These are phyloP conservation scores for Orchestia grillus DNA, from an alignment of 1,140 invertebrate genomes.

Conservation along the genomic window DNA sequence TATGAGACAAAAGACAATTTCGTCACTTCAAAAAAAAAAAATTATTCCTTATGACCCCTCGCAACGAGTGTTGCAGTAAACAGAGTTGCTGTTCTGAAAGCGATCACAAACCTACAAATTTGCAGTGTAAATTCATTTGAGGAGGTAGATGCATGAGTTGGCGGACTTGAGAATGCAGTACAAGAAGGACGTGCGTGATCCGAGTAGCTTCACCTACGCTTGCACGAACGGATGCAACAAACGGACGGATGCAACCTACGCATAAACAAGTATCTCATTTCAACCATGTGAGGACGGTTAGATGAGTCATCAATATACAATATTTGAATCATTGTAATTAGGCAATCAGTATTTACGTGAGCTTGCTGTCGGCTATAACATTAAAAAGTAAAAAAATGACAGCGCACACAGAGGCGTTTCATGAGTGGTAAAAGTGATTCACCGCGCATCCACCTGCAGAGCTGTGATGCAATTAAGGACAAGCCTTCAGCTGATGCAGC, in stretches of 20 bases:
- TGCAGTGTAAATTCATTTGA: neutral
- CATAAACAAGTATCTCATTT: neutral
- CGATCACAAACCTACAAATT: neutral
- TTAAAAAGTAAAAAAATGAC: neutral
- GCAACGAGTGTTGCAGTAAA: neutral
- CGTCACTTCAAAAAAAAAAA: too few relatives aligned
- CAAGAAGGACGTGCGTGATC: neutral
- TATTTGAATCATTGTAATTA: neutral
- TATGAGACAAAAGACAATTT: too few relatives aligned
- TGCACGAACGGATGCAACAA: neutral
- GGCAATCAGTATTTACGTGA: neutral
- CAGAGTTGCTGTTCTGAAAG: neutral
- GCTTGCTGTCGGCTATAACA: neutral
- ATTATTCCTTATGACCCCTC: neutral
- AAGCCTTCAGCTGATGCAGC: neutral
- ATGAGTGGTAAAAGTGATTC: neutral
- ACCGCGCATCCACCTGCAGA: neutral
- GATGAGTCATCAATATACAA: neutral
- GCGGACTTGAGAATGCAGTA: neutral
- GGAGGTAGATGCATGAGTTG: neutral
- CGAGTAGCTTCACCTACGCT: neutral
- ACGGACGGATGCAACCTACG: neutral
- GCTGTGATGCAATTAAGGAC: neutral
- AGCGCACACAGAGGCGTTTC: neutral
- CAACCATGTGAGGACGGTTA: neutral